Percentiles rank a stretch among this genome's conserved stretches.
Conservation (phyloP, 2,797 vertebrate genomes). For the Pipistrellus pygmaeus region DNA sequence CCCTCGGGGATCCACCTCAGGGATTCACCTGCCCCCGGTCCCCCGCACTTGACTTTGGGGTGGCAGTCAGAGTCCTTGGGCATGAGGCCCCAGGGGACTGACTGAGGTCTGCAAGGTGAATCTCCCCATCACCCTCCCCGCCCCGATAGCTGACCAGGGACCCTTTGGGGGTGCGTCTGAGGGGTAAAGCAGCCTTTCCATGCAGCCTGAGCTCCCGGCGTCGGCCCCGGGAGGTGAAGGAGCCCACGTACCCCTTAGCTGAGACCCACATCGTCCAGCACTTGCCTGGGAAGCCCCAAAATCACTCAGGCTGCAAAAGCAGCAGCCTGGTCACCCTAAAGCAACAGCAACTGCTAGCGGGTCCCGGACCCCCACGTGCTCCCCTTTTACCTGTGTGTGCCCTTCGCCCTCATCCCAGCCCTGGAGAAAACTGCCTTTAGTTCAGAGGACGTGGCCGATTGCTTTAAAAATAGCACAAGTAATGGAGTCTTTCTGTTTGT, state of each 20-base stretch:
- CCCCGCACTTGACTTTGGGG: not conserved
- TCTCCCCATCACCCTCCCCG: too few species aligned
- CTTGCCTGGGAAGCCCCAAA: accelerated
- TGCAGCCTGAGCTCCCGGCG: accelerated
- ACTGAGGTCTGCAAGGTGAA: not conserved
- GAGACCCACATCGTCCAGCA: accelerated
- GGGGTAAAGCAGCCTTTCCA: not conserved
- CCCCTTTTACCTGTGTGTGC: not conserved
- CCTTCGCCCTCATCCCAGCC: not conserved
- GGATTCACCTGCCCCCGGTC: accelerated
- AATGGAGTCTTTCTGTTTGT: constrained; percentile 72
- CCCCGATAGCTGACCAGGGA: accelerated
- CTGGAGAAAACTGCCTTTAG: not conserved
- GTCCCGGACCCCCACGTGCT: not conserved
- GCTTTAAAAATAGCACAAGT: constrained; percentile 77
- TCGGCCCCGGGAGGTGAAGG: accelerated
- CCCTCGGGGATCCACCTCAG: accelerated
- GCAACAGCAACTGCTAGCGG: accelerated
- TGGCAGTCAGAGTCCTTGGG: accelerated
- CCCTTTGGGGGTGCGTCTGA: too few species aligned
- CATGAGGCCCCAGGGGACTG: accelerated
- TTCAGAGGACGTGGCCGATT: not conserved
- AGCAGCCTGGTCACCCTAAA: accelerated
- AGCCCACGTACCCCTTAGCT: not conserved
- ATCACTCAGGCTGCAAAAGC: accelerated